Evolutionary conservation across 1,140 invertebrate genomes (phyloP), one percentile per base, ranked within the genome.

Genomic region (Apis dorsata): DNA sequence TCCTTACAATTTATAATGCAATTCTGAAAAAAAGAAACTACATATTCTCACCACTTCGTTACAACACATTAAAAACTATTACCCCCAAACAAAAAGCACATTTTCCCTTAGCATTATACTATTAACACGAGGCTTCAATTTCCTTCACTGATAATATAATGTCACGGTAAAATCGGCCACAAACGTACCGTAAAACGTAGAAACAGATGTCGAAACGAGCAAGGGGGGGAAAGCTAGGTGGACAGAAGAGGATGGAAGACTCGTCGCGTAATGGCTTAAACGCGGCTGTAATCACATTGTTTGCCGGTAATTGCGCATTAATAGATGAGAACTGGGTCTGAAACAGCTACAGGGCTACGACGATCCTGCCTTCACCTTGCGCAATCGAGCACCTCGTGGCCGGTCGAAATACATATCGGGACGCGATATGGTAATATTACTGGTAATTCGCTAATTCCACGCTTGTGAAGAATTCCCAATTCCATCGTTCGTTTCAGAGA

Each of bases 241-340:
- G 59, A 63, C 69, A 59, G 17, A 13, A 73, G 74, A 74, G 55
- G 59, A 69, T 71, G 76, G 34, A 71, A 44, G 65, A 74, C 70
- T 65, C 86, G 81, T 91, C 87, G 86, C 89, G 86, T 89, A 91
- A 92, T 85, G 78, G 88, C 82, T 92, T 90, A 90, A 92, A 91
- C 86, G 86, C 73, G 85, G 55, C 75, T 65, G 90, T 89, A 92
- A 92, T 92, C 90, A 87, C 90, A 92, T 92, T 92, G 91, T 92
- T 91, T 73, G 75, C 66, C 83, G 81, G 87, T 90, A 91, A 92
- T 92, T 90, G 90, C 82, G 86, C 89, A 88, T 92, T 91, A 92
- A 91, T 92, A 90, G 91, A 91, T 90, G 91, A 91, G 91, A 92
- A 92, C 89, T 91, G 89, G 90, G 91, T 91, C 90, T 88, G 71